phyloP scores from a whole-genome alignment of 2,888 invertebrate genomes.

The Theretra japonica region DNA sequence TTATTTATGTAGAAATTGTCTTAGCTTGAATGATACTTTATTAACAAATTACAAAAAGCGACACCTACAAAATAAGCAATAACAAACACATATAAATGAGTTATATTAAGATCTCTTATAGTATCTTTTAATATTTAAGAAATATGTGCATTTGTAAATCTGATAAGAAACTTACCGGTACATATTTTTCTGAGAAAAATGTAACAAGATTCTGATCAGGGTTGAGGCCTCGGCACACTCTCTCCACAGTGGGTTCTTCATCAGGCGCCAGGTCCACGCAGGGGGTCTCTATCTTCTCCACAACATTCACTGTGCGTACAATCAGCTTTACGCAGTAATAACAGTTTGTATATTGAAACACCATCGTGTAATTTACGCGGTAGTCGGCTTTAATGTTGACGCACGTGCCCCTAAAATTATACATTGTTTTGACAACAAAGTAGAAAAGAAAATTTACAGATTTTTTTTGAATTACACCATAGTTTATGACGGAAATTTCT shows the following conservation, averaged over 20 bases:
- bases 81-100: conserved; percentile 3
- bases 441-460: conserved; percentile 9
- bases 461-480: background rate
- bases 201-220: conserved; percentile 93
- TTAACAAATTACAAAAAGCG: background rate
- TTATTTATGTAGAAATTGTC: too few species aligned
- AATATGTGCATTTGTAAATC: too few species aligned
- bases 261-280: conserved; percentile 89
- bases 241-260: conserved; percentile 89
- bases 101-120: too few species aligned
- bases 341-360: conserved; percentile 89
- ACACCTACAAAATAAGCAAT: background rate
- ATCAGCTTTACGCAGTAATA: conserved; percentile 94
- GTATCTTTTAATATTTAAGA: too few species aligned
- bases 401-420: conserved; percentile 70
- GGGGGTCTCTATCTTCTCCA: conserved; percentile 94
- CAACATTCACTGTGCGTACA: conserved; percentile 93
- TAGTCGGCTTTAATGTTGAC: conserved; percentile 89
- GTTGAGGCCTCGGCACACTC: conserved; percentile 90
- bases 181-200: conserved; percentile 94
- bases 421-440: background rate
- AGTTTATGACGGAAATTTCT: too few species aligned
- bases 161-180: conserved; percentile 83
- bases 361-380: conserved; percentile 93
- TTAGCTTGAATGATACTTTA: background rate